Base-by-base conservation (phyloP, 2,888 invertebrate genomes). In the Papilio protenor region DNA sequence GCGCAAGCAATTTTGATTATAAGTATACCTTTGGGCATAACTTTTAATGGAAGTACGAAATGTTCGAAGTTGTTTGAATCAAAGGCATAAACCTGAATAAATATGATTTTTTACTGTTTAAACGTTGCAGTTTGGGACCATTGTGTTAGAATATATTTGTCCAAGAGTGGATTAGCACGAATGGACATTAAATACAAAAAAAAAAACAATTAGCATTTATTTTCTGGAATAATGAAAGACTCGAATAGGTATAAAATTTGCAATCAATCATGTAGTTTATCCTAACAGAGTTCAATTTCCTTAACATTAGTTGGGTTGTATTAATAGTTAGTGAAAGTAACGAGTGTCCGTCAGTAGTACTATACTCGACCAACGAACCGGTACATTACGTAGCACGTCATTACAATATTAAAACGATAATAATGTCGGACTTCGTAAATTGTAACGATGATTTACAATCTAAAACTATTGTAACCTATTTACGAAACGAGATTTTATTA, bases 251-350 rank as follows among this genome's bases (percentile, higher is more conserved):
- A 5, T 33, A 6, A 40, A 8, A 6, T 40, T 40, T 40, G 40
- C 40, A 40, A 8, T 40, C 33, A 33, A 5, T 33, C 33, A 5
- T 33, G 33, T 33, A 40, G 8, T 40, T 40, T 40, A 40, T 40
- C 40, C 40, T 40, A 40, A 40, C 40, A 40, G 5, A 33, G 5
- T 33, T 0, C 40, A 40, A 40, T 40, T 33, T 33, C 40, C 8
- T 40, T 52, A 57, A 49, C 76, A 80, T 49, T n/a, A 14, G 47
- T 12, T 70, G 8, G 21, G 3, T 27, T 71, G 2, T 45, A 57
- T 59, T 47, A 52, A 49, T 52, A 49, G 52, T 55, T 61, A 87
- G 90, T 88, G 90, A 90, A 90, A 90, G 90, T 87, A 83, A 82
- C 84, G 83, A 82, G 84, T 83, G 83, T 84, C 74, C 64, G 76